phyloP scores from a whole-genome alignment of 2,797 vertebrate genomes.

The Gymnoscopelus braueri region DNA sequence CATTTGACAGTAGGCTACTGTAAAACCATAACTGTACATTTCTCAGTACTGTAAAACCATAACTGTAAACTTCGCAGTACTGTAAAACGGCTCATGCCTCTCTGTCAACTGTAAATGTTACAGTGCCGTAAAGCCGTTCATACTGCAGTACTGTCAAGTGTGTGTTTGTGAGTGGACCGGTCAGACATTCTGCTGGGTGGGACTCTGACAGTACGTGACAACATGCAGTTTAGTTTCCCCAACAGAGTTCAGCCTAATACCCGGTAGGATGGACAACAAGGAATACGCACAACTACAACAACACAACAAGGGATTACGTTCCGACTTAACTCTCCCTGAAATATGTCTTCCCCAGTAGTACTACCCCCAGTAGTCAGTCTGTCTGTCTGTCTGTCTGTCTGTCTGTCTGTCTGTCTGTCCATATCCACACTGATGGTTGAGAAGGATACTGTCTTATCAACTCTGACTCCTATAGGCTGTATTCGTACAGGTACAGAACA shows the following conservation, averaged over 20 bases:
- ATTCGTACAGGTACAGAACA: conserved; percentile 25
- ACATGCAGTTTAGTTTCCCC: too few species aligned
- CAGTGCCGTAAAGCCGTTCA: too few species aligned
- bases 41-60: not conserved
- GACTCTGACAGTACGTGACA: too few species aligned
- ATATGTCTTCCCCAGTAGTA: too few species aligned
- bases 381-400: conserved; percentile 1
- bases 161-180: not conserved
- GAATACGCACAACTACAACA: too few species aligned
- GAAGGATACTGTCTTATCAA: conserved; percentile 54
- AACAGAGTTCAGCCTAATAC: too few species aligned
- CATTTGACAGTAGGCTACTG: too few species aligned
- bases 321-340: too few species aligned
- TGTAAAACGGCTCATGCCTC: too few species aligned
- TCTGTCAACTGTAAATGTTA: not conserved
- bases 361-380: not conserved
- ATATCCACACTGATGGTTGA: conserved; percentile 22
- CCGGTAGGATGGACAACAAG: too few species aligned
- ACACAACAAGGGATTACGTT: too few species aligned
- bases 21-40: too few species aligned
- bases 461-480: conserved; percentile 9
- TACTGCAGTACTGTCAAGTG: not conserved
- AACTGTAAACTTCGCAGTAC: conserved; percentile 7
- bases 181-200: not conserved
- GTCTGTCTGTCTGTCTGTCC: not conserved